Percentiles rank a stretch among this genome's conserved stretches.
Evolutionary conservation across 2,113 vertebrate genomes (phyloP).

Genomic region (Nyctereutes procyonoides): DNA sequence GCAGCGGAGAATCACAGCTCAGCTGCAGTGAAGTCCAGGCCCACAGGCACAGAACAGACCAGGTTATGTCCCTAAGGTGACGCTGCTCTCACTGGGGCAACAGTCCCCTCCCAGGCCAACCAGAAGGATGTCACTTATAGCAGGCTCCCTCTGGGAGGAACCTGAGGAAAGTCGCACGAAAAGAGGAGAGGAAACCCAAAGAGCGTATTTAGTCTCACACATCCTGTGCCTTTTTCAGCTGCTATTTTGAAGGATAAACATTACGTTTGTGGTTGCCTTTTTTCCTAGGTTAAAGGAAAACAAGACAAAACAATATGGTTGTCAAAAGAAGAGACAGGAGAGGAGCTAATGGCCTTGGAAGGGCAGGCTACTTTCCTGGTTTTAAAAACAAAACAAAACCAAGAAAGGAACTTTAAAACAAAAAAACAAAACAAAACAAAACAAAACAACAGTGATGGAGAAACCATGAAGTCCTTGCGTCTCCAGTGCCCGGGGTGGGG

Average conservation of each 20-base stretch:
- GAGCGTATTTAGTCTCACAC: constrained; percentile 55
- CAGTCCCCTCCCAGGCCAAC: not conserved
- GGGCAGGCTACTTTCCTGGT: constrained; percentile 69
- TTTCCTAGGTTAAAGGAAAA: constrained; percentile 58
- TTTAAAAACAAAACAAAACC: constrained; percentile 61
- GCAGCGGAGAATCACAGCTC: not conserved
- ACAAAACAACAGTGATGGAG: not conserved
- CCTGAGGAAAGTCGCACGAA: constrained; percentile 31
- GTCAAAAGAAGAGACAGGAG: constrained; percentile 47
- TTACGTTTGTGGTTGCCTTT: constrained; percentile 69
- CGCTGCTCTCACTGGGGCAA: not conserved
- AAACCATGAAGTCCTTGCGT: constrained; percentile 13
- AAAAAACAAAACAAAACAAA: constrained; percentile 41
- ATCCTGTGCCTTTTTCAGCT: constrained; percentile 70
- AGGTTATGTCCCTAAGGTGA: not conserved
- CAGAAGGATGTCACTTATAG: not conserved
- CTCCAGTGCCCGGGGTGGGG: not conserved
- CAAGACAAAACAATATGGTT: constrained; percentile 71
- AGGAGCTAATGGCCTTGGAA: constrained; percentile 59
- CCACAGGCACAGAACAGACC: not conserved
- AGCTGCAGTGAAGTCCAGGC: not conserved
- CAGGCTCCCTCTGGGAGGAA: constrained; percentile 4
- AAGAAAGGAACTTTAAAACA: constrained; percentile 51
- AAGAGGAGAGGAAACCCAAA: constrained; percentile 50
- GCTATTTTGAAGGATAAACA: constrained; percentile 79